Conservation (phyloP, 2,797 vertebrate genomes). For the Scyliorhinus canicula region DNA sequence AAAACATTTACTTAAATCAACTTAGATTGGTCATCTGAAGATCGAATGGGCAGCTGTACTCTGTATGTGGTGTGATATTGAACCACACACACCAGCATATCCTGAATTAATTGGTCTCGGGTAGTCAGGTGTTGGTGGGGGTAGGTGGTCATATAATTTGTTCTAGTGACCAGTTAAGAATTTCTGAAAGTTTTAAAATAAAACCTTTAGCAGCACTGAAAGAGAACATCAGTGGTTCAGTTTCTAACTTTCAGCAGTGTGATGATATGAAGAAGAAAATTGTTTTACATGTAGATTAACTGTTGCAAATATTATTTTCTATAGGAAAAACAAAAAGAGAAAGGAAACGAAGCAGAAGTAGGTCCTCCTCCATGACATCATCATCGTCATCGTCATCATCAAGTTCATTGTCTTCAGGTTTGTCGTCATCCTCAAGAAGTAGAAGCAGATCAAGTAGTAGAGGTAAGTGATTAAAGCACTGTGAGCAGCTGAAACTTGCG, state of each 20-base stretch:
- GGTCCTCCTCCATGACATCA: constrained; percentile 63
- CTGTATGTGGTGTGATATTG: not conserved
- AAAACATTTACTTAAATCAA: not conserved
- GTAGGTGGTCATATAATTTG: not conserved
- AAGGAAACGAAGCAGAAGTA: constrained; percentile 73
- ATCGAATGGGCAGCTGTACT: not conserved
- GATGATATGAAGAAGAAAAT: not conserved
- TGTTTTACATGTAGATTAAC: not conserved
- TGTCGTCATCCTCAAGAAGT: constrained; percentile 59
- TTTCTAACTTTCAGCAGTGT: not conserved
- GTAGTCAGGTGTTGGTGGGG: not conserved
- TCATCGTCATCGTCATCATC: constrained; percentile 60
- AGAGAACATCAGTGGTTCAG: not conserved
- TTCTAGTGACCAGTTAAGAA: not conserved
- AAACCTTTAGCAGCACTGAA: not conserved
- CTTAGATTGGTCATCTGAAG: not conserved
- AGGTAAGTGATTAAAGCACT: constrained; percentile 50
- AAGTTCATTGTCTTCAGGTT: constrained; percentile 55
- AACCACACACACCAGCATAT: not conserved
- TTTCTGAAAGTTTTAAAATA: not conserved
- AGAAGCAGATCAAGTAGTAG: constrained; percentile 67
- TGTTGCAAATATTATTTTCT: constrained; percentile 29
- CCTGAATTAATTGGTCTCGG: not conserved
- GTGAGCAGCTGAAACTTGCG: too few species aligned
- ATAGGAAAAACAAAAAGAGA: constrained; percentile 67